These are phyloP conservation scores for Phaenicophaeus curvirostris DNA, from an alignment of 2,797 vertebrate genomes.

Conservation along the genomic window DNA sequence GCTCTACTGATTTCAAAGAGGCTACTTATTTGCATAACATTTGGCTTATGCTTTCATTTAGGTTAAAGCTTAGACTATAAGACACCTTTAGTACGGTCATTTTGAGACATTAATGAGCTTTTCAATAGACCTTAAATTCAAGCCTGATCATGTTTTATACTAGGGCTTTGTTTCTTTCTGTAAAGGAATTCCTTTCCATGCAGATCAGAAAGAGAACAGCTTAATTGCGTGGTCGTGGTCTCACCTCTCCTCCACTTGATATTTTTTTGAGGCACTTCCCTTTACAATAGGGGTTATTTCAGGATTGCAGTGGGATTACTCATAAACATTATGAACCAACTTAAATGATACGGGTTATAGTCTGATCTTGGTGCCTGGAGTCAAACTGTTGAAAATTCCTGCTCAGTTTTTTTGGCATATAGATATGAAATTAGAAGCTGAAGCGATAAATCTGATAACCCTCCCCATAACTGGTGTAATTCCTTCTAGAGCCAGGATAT, in stretches of 20 bases:
- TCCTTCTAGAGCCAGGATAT: not conserved
- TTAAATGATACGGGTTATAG: not conserved
- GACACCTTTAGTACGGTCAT: not conserved
- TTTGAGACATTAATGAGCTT: not conserved
- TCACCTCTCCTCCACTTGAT: not conserved
- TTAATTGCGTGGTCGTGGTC: not conserved
- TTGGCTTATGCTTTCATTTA: not conserved
- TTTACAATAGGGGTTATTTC: not conserved
- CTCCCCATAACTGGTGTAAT: not conserved
- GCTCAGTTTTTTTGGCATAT: not conserved
- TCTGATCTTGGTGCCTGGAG: not conserved
- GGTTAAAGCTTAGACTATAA: not conserved
- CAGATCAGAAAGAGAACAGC: not conserved
- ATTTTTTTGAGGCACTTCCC: not conserved
- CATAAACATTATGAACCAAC: not conserved
- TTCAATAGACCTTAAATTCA: not conserved
- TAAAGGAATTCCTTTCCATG: not conserved
- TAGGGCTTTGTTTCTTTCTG: not conserved
- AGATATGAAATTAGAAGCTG: not conserved
- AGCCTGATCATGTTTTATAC: not conserved
- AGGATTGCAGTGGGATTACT: not conserved
- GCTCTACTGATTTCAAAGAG: not conserved
- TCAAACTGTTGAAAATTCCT: not conserved
- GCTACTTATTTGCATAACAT: not conserved
- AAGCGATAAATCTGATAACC: not conserved